Evolutionary conservation across 1,140 invertebrate genomes (phyloP), one percentile per base, ranked within the genome.

Genomic region (Panulirus ornatus): DNA sequence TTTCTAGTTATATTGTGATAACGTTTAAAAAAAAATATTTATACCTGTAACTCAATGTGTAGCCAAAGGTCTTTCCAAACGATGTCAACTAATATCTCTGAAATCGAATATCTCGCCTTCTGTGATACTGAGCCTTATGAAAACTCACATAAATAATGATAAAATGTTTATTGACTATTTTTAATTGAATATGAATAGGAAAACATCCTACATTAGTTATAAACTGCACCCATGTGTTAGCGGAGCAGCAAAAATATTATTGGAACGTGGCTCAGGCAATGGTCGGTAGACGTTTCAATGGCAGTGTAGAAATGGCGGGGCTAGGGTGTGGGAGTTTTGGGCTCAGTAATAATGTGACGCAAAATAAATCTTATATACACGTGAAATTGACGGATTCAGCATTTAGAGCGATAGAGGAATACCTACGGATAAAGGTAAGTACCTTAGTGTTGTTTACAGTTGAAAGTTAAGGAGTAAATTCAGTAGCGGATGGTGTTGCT

Each of bases 311-410:
- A 34, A 89, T 89, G 87, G 87, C 87, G 87, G 87, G 79, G 87
- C 87, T 89, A 54, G 78, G 87, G 87, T 73, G 87, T 89, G 87
- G 87, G 87, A 82, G 78, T 89, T 89, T 82, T 54, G 87, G 79
- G 58, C 87, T 89, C 71, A 73, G 66, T 54, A 83, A 82, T 83
- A 89, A 89, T 89, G 79, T 89, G 66, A 89, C 78, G 66, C 87
- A 89, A 89, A 89, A 83, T 73, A 89, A 89, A 89, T 82, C 78
- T 51, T 89, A 89, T 83, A 54, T 89, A 44, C 87, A 89, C 34
- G 66, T 89, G 76, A 89, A 89, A 44, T 89, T 89, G 79, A 89
- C 87, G 66, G 87, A 89, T 83, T 89, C 87, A 38, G 87, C 87
- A n/a, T 89, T 89, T 44, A 89, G 51, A 71, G 79, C 87, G 44